Base-by-base conservation (phyloP, 2,888 invertebrate species). In the Ernsta delagoae region DNA sequence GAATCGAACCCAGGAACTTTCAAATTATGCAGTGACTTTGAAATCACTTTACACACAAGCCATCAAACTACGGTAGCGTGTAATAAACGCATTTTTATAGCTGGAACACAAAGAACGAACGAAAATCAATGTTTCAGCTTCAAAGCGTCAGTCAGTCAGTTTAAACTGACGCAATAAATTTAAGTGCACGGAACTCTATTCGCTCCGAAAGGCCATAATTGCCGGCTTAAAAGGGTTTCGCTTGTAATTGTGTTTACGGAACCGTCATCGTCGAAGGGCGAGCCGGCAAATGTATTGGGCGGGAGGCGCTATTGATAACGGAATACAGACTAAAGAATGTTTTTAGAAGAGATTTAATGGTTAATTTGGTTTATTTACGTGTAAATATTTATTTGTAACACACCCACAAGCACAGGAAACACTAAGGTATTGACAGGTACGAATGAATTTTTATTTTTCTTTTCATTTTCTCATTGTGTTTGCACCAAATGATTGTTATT, bases 161-260 rank as follows among this genome's bases (percentile, higher is more conserved):
- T 41, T 53, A 56, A 63, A 53, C 62, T 54, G 45, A 70, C 48
- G 24, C 72, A 70, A 73, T 71, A 24, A 71, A 74, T 72, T 70
- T 56, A 63, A 69, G 59, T 68, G 63, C 65, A 72, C 65, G 69
- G 67, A 68, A 71, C 70, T 53, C 43, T 16, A 72, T 71, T 70
- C 67, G 56, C 53, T 65, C 45, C 6, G 48, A 62, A 68, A 68
- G n/a, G 57, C 48, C 57, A 57, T 68, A 60, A 72, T 70, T 70
- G 70, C 54, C 70, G 12, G 54, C 66, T 72, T 73, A 70, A 74
- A 72, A 72, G 71, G 73, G 73, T 71, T 67, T 72, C 71, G 65
- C 65, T 73, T 70, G 69, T 72, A 67, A 72, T 72, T 71, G 63
- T 73, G 74, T 75, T 72, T 74, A 71, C 73, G 56, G 59, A 74